phyloP scores from a whole-genome alignment of 2,888 invertebrate species.

The Timandra comae region DNA sequence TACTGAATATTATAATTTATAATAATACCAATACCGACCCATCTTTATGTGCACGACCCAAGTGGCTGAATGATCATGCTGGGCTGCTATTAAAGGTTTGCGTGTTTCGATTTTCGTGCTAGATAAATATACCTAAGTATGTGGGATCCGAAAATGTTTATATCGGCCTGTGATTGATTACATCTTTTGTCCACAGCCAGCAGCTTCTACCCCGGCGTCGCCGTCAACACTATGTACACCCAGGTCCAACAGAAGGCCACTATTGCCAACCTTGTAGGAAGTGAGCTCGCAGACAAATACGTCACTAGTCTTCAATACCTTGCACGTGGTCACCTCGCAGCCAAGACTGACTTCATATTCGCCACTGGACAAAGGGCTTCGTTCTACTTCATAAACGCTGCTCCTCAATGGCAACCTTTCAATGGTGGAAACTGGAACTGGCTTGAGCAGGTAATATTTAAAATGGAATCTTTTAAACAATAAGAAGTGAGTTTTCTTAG shows the following conservation, averaged over 20 bases:
- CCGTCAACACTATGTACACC: slow-evolving; percentile 53
- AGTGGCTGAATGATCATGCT: no score
- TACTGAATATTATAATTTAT: no score
- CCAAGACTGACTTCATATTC: slow-evolving; percentile 79
- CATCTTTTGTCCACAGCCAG: slow-evolving; percentile 43
- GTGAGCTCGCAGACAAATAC: slow-evolving; percentile 55
- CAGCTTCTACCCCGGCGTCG: slow-evolving; percentile 63
- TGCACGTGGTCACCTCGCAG: slow-evolving; percentile 78
- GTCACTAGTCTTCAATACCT: slow-evolving; percentile 62
- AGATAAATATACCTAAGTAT: no score
- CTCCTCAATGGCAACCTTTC: slow-evolving; percentile 81
- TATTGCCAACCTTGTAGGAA: slow-evolving; percentile 45
- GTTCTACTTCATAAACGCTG: slow-evolving; percentile 80
- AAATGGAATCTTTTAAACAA: no score
- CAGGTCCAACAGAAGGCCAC: slow-evolving; percentile 47
- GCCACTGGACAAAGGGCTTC: slow-evolving; percentile 75
- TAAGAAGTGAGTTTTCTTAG: no score
- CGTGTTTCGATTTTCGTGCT: no score
- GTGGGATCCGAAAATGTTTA: no score
- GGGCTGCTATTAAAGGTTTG: no score
- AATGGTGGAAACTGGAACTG: slow-evolving; percentile 78
- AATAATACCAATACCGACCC: no score
- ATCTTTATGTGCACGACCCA: no score
- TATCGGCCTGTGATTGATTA: no score
- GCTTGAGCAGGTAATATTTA: slow-evolving; percentile 53